phyloP scores from a whole-genome alignment of 2,797 vertebrate genomes.

The Botia kubotai region DNA sequence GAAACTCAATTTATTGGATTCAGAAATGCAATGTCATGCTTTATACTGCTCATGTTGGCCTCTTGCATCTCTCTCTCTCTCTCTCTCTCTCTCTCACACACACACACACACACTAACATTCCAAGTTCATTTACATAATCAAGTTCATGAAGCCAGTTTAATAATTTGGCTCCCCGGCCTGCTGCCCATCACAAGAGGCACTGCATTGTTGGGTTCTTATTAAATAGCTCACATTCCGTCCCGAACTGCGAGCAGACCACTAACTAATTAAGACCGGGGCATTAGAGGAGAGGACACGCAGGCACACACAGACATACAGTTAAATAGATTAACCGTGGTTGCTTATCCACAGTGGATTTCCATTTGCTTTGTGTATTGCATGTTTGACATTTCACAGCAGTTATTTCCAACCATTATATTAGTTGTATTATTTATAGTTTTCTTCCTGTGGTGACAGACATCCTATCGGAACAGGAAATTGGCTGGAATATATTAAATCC shows the following conservation, averaged over 20 bases:
- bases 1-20: slow-evolving; percentile 23
- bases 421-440: background rate
- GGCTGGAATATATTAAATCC: no score
- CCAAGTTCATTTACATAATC: slow-evolving; percentile 48
- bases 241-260: slow-evolving; percentile 16
- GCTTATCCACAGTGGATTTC: slow-evolving; percentile 2
- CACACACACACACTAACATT: background rate
- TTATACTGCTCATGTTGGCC: background rate
- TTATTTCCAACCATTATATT: background rate
- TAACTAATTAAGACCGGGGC: slow-evolving; percentile 41
- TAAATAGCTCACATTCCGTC: slow-evolving; percentile 41
- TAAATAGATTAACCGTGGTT: background rate
- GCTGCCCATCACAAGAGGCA: slow-evolving; percentile 23
- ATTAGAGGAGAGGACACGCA: slow-evolving; percentile 29
- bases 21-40: slow-evolving; percentile 35
- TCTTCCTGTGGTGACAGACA: background rate
- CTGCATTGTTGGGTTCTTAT: slow-evolving; percentile 52
- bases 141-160: slow-evolving; percentile 42
- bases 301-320: slow-evolving; percentile 3
- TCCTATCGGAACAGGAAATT: background rate
- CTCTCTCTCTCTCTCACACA: background rate
- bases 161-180: slow-evolving; percentile 36
- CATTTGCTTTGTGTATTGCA: background rate
- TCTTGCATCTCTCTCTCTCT: slow-evolving; percentile 9
- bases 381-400: background rate